Evolutionary conservation across 2,888 invertebrate genomes (phyloP), one percentile per base, ranked within the genome.

Genomic region (Ophion ellenae): DNA sequence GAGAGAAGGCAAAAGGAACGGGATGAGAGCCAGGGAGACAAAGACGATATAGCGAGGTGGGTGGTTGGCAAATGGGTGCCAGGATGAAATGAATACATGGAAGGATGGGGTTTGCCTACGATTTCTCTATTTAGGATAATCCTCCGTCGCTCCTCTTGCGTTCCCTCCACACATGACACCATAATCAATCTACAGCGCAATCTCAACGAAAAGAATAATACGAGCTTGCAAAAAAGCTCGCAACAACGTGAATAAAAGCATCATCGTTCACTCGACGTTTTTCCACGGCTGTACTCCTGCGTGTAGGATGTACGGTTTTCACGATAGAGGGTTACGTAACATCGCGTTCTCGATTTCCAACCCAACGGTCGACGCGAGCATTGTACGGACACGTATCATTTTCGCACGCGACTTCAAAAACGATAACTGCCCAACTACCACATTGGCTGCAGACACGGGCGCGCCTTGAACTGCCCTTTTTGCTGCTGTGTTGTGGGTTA

Each of bases 301-400:
- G 9, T 61, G 36, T 17, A 32, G 63, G 36, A 28, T 32, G 59
- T 59, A 24, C 69, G 14, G 24, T 66, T 36, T 61, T 66, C 63
- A 36, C 74, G 61, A 67, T 74, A 67, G 14, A 71, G n/a, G 61
- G 32, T 83, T 45, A 69, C 80, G 69, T 83, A 64, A 74, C 66
- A 57, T 84, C 77, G 78, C 86, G 86, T 84, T 81, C 86, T 86
- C 84, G 81, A 84, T 81, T 86, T 84, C 69, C 76, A 73, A 86
- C 63, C 76, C 59, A 63, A 76, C 83, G 67, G 73, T 77, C 80
- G 80, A 79, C 66, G 71, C 47, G 24, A 63, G n/a, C 45, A 24
- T 28, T 36, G 20, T 36, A 57, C 17, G 53, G 14, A 66, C 74
- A 73, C 83, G 75, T 83, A 80, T 80, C 80, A 77, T 73, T 83